Base-by-base conservation (phyloP, 2,797 vertebrate genomes). In the Etheostoma perlongum region DNA sequence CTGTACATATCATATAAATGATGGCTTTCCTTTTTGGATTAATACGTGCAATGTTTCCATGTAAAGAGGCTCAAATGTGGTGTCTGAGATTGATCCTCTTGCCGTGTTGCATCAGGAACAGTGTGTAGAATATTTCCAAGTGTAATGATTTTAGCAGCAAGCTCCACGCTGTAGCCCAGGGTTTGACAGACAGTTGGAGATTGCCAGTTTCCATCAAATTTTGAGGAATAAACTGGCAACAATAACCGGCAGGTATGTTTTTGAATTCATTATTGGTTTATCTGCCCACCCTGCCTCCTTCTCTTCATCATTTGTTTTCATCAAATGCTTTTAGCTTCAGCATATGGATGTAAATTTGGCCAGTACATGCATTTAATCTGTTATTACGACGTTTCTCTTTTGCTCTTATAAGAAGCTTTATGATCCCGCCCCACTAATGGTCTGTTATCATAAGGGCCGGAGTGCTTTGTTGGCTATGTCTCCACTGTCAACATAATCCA, bases 351-450 rank as follows among this genome's bases (percentile, higher is more conserved):
- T 82, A 83, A 92, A 90, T 89, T 86, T 89, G 82, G 52, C 82
- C 85, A 78, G 90, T 90, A 92, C 88, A 90, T 75, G 73, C 81
- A 81, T 88, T 52, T 93, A 93, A 93, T 93, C 92, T 91, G 88
- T 86, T 85, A 89, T 91, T 85, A 89, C 69, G 79, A 70, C 75
- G 85, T 91, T 68, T 90, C 76, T 49, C 68, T 90, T 84, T 90
- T 81, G 73, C 88, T 85, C 76, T 88, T 84, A 74, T 87, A 85
- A 91, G 84, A 65, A 90, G 93, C 87, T 93, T 91, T 91, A 55
- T 83, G 47, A 48, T 19, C 55, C 54, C 1, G 15, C 18, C 58
- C 25, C 75, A 42, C 84, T 92, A 92, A 91, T 92, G 88, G 80
- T 87, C 75, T 70, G 60, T 87, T 85, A 68, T 82, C 72, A 63